Base-by-base conservation (phyloP, 2,113 vertebrate species). In the Verasper variegatus region DNA sequence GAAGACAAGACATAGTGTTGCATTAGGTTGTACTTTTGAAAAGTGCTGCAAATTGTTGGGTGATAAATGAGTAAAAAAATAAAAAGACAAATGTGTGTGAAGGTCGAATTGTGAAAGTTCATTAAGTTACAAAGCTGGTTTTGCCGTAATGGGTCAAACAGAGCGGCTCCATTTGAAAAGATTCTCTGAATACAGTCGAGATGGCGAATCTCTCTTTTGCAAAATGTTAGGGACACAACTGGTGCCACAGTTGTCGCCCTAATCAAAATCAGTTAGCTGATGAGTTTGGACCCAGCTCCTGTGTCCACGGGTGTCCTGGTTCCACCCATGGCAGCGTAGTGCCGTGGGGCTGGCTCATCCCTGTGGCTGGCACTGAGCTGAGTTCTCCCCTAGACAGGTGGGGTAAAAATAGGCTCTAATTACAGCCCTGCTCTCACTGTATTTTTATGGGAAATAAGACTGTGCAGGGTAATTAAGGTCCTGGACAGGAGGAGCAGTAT, bases 391-490 rank as follows among this genome's bases (percentile, higher is more conserved):
- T 56, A 83, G 86, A 76, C 92, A 94, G 92, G 92, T 94, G 91
- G 87, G 64, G 88, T 90, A 87, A 87, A 92, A 89, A 82, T 91
- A 92, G 86, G 52, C 71, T 55, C 26, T 90, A 93, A 94, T 93
- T 93, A 86, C 79, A 92, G 87, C 81, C 70, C 56, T 86, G 84
- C 45, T 40, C 61, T 59, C 15, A 68, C 83, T 86, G 85, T 89
- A 90, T 92, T 93, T 93, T 93, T 93, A 92, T 68, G 77, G 88
- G 89, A 89, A 92, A 84, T 90, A 89, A 81, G 89, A 75, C 64
- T 67, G 73, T 20, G 85, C 77, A 58, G 77, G 88, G 82, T 90
- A 92, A 92, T 94, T 93, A 88, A 83, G 79, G 88, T 85, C 78
- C 78, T 88, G 89, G 88, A 87, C 82, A 78, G 78, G 71, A 84